These are phyloP conservation scores for Poeciliopsis paucimaculata DNA, from an alignment of 2,797 vertebrate genomes.

Conservation along the genomic window DNA sequence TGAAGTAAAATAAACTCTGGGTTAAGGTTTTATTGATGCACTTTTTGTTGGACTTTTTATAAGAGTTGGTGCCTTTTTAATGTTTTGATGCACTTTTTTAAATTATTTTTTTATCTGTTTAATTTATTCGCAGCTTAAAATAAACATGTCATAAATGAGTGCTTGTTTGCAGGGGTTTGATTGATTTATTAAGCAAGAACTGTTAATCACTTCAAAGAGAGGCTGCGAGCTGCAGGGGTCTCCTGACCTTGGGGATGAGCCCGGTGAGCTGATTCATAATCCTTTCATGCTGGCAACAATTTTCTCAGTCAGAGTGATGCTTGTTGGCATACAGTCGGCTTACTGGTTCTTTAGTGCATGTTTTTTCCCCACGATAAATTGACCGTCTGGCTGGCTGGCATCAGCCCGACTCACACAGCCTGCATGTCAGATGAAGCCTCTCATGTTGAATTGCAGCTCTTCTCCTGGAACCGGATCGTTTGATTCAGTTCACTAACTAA, in stretches of 20 bases:
- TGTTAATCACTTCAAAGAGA: constrained; percentile 8
- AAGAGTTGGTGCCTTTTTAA: not conserved
- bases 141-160: no score
- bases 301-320: constrained; percentile 17
- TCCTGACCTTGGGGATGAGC: constrained; percentile 14
- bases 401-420: constrained; percentile 7
- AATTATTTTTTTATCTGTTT: no score
- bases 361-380: constrained; percentile 26
- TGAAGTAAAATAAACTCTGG: not conserved
- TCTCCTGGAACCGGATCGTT: not conserved
- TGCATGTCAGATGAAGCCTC: not conserved
- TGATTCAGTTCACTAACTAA: not conserved
- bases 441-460: not conserved
- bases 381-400: constrained; percentile 11
- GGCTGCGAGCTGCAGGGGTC: constrained; percentile 1
- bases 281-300: constrained; percentile 12
- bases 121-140: no score
- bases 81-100: not conserved
- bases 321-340: constrained; percentile 19
- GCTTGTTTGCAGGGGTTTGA: not conserved
- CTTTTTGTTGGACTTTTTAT: not conserved
- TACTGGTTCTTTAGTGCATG: constrained; percentile 7
- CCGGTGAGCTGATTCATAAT: constrained; percentile 18
- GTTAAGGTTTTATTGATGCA: not conserved
- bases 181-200: constrained; percentile 2